Evolutionary conservation across 1,140 invertebrate genomes (phyloP).

Genomic region (Meloidogyne chitwoodi): DNA sequence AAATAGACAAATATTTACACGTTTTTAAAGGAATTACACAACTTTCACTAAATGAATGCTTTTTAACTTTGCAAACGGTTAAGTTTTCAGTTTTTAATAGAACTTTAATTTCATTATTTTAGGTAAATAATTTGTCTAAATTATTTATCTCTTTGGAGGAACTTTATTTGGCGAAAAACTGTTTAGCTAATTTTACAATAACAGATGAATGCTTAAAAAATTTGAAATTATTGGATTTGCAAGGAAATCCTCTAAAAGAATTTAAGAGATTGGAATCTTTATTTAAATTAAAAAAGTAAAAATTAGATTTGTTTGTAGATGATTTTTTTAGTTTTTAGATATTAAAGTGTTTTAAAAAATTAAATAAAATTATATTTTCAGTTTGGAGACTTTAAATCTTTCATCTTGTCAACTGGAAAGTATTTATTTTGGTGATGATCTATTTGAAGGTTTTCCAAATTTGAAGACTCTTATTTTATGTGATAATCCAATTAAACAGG

Average conservation of each 20-base stretch:
- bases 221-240: slow-evolving; percentile 23
- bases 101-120: background rate
- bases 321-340: background rate
- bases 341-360: background rate
- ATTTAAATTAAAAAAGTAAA: slow-evolving; percentile 20
- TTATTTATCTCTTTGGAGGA: slow-evolving; percentile 27
- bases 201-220: background rate
- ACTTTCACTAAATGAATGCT: slow-evolving; percentile 27
- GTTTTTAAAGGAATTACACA: slow-evolving; percentile 8
- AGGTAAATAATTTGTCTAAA: background rate
- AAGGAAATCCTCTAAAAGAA: slow-evolving; percentile 19
- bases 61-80: slow-evolving; percentile 25
- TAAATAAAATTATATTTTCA: slow-evolving; percentile 3
- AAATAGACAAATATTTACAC: background rate
- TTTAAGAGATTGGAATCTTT: slow-evolving; percentile 14
- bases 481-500: slow-evolving; percentile 32
- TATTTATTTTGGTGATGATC: slow-evolving; percentile 7
- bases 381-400: slow-evolving; percentile 25
- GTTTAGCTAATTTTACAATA: background rate
- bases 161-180: slow-evolving; percentile 30
- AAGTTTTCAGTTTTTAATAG: background rate
- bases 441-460: background rate
- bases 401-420: slow-evolving; percentile 24
- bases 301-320: slow-evolving; percentile 1
- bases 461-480: slow-evolving; percentile 28